Evolutionary conservation across 2,797 vertebrate genomes (phyloP).

Genomic region (Masticophis lateralis): DNA sequence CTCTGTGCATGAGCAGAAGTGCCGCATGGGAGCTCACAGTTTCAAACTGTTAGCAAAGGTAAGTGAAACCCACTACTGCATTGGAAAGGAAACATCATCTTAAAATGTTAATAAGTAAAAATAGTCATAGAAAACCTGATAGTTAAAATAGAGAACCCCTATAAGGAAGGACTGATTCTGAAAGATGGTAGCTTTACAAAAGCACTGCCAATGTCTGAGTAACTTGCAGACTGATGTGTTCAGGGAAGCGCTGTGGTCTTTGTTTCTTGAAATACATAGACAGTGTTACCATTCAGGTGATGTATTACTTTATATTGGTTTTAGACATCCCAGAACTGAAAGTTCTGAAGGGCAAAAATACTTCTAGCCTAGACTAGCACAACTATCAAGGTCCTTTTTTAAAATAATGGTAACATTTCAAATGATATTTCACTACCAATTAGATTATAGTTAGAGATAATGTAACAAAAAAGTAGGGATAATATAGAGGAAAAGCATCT

Average conservation of each 20-base stretch:
- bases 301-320: background rate
- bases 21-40: too few species aligned
- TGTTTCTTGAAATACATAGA: background rate
- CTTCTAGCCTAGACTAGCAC: background rate
- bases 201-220: background rate
- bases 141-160: background rate
- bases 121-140: background rate
- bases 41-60: too few species aligned
- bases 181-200: background rate
- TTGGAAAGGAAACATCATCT: background rate
- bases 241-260: background rate
- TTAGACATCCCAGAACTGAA: conserved; percentile 7
- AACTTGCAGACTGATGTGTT: background rate
- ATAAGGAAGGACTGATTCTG: background rate
- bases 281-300: background rate
- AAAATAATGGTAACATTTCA: background rate
- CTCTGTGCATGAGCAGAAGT: too few species aligned
- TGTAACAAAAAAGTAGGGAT: background rate
- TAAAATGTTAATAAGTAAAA: background rate
- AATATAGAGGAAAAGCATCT: conserved; percentile 34
- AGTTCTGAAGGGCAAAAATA: conserved; percentile 6
- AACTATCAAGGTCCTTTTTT: background rate
- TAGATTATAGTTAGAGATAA: background rate
- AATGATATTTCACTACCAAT: background rate
- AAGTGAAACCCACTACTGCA: background rate